Evolutionary conservation across 2,797 vertebrate species (phyloP), one percentile per base, ranked within the genome.

Genomic region (Megaceryle alcyon): DNA sequence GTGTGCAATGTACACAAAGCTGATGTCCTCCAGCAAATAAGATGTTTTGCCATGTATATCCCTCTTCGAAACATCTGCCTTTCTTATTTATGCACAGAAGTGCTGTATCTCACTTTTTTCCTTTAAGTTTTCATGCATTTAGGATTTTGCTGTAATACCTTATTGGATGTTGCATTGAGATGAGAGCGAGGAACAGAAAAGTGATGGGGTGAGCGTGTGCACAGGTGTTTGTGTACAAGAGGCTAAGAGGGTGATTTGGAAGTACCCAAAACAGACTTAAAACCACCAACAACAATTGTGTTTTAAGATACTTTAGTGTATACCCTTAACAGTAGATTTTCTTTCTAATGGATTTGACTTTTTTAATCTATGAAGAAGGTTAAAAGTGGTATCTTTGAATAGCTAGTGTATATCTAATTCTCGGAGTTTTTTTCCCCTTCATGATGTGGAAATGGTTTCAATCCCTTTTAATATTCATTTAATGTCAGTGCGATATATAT

Each of bases 401-500:
- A 28, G 12, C 57, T 78, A 61, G 63, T 86, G 71, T 90, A 66
- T 60, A 81, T 84, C 87, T 96, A 90, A 80, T 91, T 89, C 95
- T 92, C 75, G 37, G 82, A 92, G 82, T 10, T 54, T 72, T 92
- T 92, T 65, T 46, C 5, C 13, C n/a, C 75, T 96, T 96, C 91
- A 29, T 53, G 84, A 71, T 92, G 86, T 97, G 79, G 75, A 90
- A 97, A 97, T 95, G 88, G 61, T 93, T 97, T 94, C 97, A 92
- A 91, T 95, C 89, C 93, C 88, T 94, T 97, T 97, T 97, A 97
- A 97, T 97, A 97, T 97, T 96, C 95, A 93, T 97, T 97, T 97
- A 97, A 96, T 97, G 96, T 97, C 97, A 95, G 94, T 85, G 93
- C 93, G 95, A 97, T 97, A 97, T 97, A 97, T 97, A 97, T 96